Evolutionary conservation across 2,797 vertebrate genomes (phyloP), one percentile per base, ranked within the genome.

Genomic region (Triplophysa bombifrons): DNA sequence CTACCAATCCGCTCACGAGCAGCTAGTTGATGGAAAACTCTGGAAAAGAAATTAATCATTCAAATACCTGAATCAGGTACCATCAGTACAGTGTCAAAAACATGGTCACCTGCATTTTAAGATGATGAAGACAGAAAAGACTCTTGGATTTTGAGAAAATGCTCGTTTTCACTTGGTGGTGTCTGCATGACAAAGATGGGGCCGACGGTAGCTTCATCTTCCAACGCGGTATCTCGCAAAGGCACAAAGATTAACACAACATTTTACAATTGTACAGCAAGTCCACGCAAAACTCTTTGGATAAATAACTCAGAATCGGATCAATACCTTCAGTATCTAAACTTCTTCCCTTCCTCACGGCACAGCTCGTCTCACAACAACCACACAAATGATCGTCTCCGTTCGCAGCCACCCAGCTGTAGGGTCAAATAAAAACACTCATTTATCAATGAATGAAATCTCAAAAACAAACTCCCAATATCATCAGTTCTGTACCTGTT

Each of bases 351-450:
- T 1, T 38, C 46, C 87, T 86, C 80, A 14, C 60, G 22, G 34
- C 41, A 63, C 66, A 76, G 86, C 85, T 87, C 79, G 74, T 87
- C 53, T 83, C 68, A 73, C 90, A 92, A 84, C 91, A 93, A 76
- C 80, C 53, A 76, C 92, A 93, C 86, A 92, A 87, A 76, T 88
- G 74, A 58, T 93, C 89, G 66, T 91, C 89, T 50, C 90, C 91
- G 41, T 84, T 90, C 66, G 88, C 92, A 46, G 91, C 88, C 78
- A 89, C 88, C 91, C 93, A 93, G 81, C 92, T 93, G 87, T 27
- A 84, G 53, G 8, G 67, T 17, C 72, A 5, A 19, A 74, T 5
- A 17, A n/a, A 19, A 30, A 50, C 3, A 27, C 22, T 61, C 11
- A n/a, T 0, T 25, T 38, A 4, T 9, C 1, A 19, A n/a, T 50